phyloP scores from a whole-genome alignment of 2,888 invertebrate genomes.

The Hybos culiciformis region DNA sequence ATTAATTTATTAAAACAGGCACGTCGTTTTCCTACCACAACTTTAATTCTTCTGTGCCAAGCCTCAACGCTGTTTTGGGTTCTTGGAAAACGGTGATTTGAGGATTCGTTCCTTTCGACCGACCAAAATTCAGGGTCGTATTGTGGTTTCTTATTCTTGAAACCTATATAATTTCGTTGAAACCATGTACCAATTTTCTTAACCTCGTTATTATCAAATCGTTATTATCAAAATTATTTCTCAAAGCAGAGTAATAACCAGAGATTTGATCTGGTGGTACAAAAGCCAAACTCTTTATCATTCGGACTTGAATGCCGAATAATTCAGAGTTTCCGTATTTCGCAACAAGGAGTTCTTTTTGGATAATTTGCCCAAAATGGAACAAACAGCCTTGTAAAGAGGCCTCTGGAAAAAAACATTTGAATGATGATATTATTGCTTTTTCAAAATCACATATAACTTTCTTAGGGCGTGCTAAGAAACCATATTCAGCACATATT shows the following conservation, averaged over 20 bases:
- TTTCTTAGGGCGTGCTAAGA: no score
- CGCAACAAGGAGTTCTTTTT: not conserved
- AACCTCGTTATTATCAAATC: no score
- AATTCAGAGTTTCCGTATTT: not conserved
- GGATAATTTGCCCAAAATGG: not conserved
- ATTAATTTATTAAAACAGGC: no score
- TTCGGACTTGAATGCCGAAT: not conserved
- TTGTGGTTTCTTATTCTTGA: not conserved
- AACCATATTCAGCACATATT: no score
- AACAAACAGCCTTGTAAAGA: not conserved
- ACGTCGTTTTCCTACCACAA: no score
- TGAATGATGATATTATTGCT: no score
- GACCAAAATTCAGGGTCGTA: slow-evolving; percentile 1
- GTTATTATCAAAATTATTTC: not conserved
- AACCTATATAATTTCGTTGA: not conserved
- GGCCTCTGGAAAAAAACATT: no score
- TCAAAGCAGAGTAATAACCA: no score
- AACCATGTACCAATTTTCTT: not conserved
- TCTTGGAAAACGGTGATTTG: no score
- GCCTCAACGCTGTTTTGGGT: no score
- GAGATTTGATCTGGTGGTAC: not conserved
- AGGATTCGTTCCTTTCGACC: not conserved
- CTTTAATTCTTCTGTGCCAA: no score
- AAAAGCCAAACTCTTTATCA: not conserved
- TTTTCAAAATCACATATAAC: not conserved